Evolutionary conservation across 1,140 invertebrate genomes (phyloP).

Genomic region (Pseudomyrmex flavicornis): DNA sequence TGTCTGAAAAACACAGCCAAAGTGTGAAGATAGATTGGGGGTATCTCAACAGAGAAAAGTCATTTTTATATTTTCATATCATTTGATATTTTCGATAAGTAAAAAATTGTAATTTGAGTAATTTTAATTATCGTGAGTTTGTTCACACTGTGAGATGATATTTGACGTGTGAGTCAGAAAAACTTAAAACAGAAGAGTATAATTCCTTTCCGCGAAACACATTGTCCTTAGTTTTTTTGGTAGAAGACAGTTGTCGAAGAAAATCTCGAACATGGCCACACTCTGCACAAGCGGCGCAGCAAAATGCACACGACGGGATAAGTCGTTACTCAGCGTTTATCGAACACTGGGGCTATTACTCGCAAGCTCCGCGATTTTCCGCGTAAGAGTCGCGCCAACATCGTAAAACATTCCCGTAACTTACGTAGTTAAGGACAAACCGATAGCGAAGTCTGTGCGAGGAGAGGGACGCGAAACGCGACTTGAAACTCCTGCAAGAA

Average conservation of each 20-base stretch:
- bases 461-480: background rate
- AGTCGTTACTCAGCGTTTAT: conserved; percentile 56
- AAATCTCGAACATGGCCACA: conserved; percentile 32
- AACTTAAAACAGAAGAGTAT: too few relatives aligned
- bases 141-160: conserved; percentile 6
- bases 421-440: conserved; percentile 56
- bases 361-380: conserved; percentile 42
- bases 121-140: too few relatives aligned
- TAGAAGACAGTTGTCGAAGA: conserved; percentile 39
- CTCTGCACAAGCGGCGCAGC: conserved; percentile 25
- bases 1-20: too few relatives aligned
- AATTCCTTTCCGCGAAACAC: too few relatives aligned
- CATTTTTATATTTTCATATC: too few relatives aligned
- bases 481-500: background rate
- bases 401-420: conserved; percentile 57
- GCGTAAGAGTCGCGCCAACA: conserved; percentile 33
- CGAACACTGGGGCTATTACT: conserved; percentile 55
- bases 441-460: conserved; percentile 14
- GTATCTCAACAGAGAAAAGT: too few relatives aligned
- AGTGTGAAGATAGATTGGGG: too few relatives aligned
- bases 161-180: background rate
- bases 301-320: conserved; percentile 17
- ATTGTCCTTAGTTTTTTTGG: too few relatives aligned
- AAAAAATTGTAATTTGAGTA: conserved; percentile 1
- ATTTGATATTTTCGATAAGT: background rate